Evolutionary conservation across 2,888 invertebrate genomes (phyloP).

Genomic region (Xylophagus ater): DNA sequence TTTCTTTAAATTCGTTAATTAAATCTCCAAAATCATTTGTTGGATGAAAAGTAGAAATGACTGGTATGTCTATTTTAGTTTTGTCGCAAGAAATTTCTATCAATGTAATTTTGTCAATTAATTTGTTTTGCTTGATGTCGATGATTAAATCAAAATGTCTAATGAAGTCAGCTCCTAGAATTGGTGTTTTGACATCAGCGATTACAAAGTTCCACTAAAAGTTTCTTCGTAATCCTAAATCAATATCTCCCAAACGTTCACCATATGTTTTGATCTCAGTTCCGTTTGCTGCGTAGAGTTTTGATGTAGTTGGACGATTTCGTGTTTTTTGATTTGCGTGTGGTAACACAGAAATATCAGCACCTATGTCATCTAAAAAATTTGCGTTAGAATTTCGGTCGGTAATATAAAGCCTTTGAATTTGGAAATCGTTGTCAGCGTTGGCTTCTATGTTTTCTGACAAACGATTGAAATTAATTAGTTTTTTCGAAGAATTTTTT

Average conservation of each 20-base stretch:
- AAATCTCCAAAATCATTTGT: neutral
- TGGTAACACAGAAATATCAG: neutral
- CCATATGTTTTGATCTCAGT: neutral
- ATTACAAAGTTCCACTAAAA: neutral
- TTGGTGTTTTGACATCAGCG: conserved; percentile 1
- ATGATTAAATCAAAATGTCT: conserved; percentile 4
- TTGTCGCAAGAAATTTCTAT: neutral
- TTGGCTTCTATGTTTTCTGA: no score
- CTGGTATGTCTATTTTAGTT: neutral
- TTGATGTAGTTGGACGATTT: no score
- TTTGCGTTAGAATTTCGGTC: conserved; percentile 41
- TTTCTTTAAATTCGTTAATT: neutral
- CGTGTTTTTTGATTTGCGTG: no score
- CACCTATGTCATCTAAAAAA: neutral
- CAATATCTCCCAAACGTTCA: neutral
- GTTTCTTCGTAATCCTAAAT: neutral
- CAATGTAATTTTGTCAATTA: neutral
- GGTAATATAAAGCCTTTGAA: no score
- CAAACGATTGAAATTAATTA: no score
- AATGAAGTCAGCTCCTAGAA: conserved; percentile 11
- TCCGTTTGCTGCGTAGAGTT: neutral
- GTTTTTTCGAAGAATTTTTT: no score
- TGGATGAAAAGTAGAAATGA: neutral
- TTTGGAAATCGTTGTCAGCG: no score
- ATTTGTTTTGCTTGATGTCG: conserved; percentile 1